phyloP scores from a whole-genome alignment of 2,888 invertebrate species.

The Beris chalybata region DNA sequence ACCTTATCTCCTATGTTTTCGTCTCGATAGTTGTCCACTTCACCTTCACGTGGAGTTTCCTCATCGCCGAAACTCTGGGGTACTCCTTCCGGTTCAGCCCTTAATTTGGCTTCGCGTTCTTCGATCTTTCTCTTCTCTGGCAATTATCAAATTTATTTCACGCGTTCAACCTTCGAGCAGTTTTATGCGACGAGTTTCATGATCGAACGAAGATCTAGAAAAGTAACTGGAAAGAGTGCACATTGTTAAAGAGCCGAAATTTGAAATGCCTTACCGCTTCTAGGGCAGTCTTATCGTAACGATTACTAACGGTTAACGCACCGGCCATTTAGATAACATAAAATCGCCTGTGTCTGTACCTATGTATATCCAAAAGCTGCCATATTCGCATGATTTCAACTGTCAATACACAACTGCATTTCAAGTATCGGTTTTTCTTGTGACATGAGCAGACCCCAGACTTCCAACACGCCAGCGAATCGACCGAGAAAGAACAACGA shows the following conservation, averaged over 20 bases:
- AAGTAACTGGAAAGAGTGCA: background rate
- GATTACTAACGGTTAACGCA: conserved; percentile 64
- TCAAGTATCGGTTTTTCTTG: conserved; percentile 66
- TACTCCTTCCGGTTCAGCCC: background rate
- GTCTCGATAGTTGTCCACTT: too few species aligned
- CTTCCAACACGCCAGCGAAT: conserved; percentile 72
- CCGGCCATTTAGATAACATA: conserved; percentile 70
- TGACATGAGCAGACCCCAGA: conserved; percentile 80
- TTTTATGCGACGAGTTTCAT: conserved; percentile 83
- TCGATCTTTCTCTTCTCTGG: conserved; percentile 16
- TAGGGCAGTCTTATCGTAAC: conserved; percentile 69
- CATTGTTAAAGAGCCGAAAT: background rate
- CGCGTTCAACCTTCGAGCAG: conserved; percentile 82
- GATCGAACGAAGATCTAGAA: conserved; percentile 74
- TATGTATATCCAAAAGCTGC: conserved; percentile 48
- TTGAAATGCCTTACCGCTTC: conserved; percentile 54
- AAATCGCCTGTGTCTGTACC: conserved; percentile 68
- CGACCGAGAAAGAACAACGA: conserved; percentile 70
- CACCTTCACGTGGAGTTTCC: background rate
- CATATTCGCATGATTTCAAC: conserved; percentile 64
- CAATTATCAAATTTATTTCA: conserved; percentile 64
- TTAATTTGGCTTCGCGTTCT: background rate
- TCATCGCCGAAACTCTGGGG: background rate
- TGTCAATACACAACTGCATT: conserved; percentile 62
- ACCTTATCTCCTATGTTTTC: too few species aligned